Evolutionary conservation across 2,113 vertebrate species (phyloP), one percentile per base, ranked within the genome.

Genomic region (Psilopsiagon aymara): DNA sequence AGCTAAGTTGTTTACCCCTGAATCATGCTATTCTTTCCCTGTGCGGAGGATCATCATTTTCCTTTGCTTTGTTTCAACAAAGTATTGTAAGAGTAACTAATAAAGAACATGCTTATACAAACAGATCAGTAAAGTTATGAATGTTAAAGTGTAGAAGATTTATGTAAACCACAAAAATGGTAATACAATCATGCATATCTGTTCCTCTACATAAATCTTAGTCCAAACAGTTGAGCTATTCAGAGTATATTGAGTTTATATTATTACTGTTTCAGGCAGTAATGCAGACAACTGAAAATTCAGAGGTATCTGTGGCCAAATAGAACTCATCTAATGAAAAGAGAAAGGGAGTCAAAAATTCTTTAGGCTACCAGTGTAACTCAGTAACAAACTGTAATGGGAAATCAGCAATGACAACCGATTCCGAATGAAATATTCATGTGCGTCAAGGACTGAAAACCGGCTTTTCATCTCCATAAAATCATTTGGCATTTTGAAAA

Each of bases 231-330:
- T 63, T 78, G 63, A 83, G 23, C 53, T 84, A 81, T 82, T 86
- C 62, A 87, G 39, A 64, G 39, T 55, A 52, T 52, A 71, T 5
- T 64, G 57, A 60, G 12, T 84, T 87, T 76, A 49, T 76, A 60
- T 55, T 79, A 71, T 82, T 94, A 76, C 18, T 68, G 9, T 82
- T 87, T 84, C 69, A 89, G 62, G 37, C 17, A 31, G 44, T 73
- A 64, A 82, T 64, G 39, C 31, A 92, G 47, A 82, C 27, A 82
- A 62, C 21, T 90, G 69, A 95, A 95, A 89, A 62, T 89, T 84
- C 62, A 47, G 57, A 74, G 27, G 6, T 66, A 35, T 68, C 46
- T 68, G 31, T 64, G 35, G 60, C 73, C 91, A 94, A 94, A 75
- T 89, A 81, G 9, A 89, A 78, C 16, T 82, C 35, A 78, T 68